Percentiles rank a stretch among this genome's conserved stretches.
phyloP scores from a whole-genome alignment of 2,797 vertebrate genomes.

The Chromis chromis region DNA sequence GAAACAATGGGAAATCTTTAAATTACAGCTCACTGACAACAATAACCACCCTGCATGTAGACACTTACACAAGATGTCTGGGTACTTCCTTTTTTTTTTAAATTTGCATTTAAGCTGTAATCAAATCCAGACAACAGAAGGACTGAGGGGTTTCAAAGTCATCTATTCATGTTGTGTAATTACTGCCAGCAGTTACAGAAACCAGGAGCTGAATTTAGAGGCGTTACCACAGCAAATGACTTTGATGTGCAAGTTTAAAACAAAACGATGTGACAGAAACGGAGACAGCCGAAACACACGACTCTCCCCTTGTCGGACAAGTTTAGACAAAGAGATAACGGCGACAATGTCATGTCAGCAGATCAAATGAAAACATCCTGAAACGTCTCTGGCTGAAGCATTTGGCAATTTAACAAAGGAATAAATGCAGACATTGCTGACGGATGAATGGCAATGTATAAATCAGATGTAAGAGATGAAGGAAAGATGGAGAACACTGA shows the following conservation, averaged over 20 bases:
- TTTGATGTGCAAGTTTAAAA: conserved; percentile 2
- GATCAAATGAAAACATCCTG: conserved; percentile 59
- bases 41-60: conserved; percentile 10
- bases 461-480: not conserved
- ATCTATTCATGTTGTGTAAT: not conserved
- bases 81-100: conserved; percentile 3
- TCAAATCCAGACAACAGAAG: conserved; percentile 28
- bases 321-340: conserved; percentile 29
- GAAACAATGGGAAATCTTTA: conserved; percentile 16
- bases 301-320: conserved; percentile 17
- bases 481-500: not conserved
- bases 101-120: conserved; percentile 3
- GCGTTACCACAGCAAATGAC: conserved; percentile 13
- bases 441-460: conserved; percentile 24
- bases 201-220: conserved; percentile 47
- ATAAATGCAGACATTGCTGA: conserved; percentile 41
- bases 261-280: conserved; percentile 4
- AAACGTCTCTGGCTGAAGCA: conserved; percentile 81
- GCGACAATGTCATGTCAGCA: conserved; percentile 27
- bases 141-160: conserved; percentile 9
- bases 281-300: not conserved
- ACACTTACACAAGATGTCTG: not conserved
- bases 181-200: conserved; percentile 22
- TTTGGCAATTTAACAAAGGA: conserved; percentile 76
- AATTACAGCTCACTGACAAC: conserved; percentile 44